Evolutionary conservation across 2,888 invertebrate species (phyloP).

Genomic region (Tetrapedia diversipes): DNA sequence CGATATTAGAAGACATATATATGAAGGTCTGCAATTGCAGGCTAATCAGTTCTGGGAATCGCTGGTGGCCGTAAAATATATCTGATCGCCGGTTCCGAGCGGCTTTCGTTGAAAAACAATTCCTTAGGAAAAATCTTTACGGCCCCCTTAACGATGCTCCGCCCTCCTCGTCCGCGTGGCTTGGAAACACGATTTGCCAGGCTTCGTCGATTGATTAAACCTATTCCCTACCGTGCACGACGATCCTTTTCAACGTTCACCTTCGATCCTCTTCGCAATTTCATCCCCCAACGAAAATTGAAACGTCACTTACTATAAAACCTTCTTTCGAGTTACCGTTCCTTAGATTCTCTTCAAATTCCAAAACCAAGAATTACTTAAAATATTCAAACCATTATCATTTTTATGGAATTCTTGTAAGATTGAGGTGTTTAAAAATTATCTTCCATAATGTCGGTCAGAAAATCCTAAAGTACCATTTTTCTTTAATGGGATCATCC

Average conservation of each 20-base stretch:
- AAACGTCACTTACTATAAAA: too few species aligned
- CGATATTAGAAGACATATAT: conserved; percentile 59
- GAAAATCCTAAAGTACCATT: too few species aligned
- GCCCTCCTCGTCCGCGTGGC: conserved; percentile 1
- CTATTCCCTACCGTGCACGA: not conserved
- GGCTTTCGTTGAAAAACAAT: conserved; percentile 34
- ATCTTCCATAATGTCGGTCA: too few species aligned
- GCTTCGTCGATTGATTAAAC: conserved; percentile 4
- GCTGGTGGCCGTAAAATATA: conserved; percentile 61
- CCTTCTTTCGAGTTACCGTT: too few species aligned
- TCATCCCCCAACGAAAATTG: too few species aligned
- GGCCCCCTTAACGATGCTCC: conserved; percentile 51
- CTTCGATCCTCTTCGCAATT: too few species aligned
- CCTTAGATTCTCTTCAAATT: too few species aligned
- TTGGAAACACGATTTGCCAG: conserved; percentile 7
- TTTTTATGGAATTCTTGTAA: too few species aligned
- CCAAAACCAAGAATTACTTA: too few species aligned
- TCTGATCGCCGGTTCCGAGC: conserved; percentile 56
- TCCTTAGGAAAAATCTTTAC: conserved; percentile 62
- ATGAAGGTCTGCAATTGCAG: conserved; percentile 64
- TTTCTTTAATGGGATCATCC: too few species aligned
- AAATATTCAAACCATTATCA: too few species aligned
- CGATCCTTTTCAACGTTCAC: not conserved
- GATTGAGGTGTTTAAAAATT: too few species aligned
- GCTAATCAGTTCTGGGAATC: conserved; percentile 66